Conservation (phyloP, 2,113 vertebrate species). For the Arenaria interpres region DNA sequence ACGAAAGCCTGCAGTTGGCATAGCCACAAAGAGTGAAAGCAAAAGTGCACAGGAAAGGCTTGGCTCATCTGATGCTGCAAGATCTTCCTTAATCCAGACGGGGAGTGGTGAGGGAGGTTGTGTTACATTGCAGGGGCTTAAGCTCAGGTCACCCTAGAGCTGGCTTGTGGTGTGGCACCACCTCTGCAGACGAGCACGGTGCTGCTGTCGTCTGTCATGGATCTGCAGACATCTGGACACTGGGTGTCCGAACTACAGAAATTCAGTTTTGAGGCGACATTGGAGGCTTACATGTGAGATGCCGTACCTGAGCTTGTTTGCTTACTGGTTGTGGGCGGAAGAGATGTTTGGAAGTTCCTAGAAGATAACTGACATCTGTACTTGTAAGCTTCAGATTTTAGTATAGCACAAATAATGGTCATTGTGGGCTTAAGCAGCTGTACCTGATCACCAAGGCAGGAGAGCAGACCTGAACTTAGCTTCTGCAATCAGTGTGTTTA, state of each 20-base stretch:
- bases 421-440: not conserved
- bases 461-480: not conserved
- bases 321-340: not conserved
- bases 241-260: not conserved
- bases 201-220: rapidly evolving
- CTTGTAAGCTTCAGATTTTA: not conserved
- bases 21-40: not conserved
- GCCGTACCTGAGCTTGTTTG: rapidly evolving
- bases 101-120: not conserved
- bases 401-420: not conserved
- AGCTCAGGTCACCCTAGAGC: not conserved
- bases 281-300: not conserved
- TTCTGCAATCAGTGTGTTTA: not conserved
- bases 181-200: rapidly evolving
- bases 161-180: not conserved
- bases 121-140: not conserved
- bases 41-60: rapidly evolving
- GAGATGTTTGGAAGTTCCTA: not conserved
- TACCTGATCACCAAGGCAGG: not conserved
- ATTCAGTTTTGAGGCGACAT: not conserved
- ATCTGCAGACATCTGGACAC: not conserved
- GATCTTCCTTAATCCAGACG: not conserved
- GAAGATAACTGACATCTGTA: not conserved
- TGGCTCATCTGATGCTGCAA: not conserved
- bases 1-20: rapidly evolving